A percentile compares a stretch with the other conserved stretches of the same genome.
Evolutionary conservation across 2,888 invertebrate genomes (phyloP).

Genomic region (Agrochola lychnidis): DNA sequence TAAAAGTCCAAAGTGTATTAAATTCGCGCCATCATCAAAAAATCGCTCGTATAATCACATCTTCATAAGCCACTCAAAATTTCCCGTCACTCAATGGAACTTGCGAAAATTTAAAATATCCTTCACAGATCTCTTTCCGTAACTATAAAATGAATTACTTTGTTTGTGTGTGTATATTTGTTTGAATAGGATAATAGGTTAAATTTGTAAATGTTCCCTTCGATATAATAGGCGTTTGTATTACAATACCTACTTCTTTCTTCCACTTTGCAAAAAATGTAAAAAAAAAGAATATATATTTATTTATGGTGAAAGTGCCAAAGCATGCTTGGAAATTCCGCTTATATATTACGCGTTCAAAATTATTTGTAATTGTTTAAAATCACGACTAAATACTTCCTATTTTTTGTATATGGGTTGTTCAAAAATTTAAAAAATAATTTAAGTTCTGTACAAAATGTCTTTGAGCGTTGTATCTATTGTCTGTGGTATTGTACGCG

Average conservation of each 20-base stretch:
- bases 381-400: slow-evolving; percentile 51
- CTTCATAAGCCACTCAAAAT: slow-evolving; percentile 34
- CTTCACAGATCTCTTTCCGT: slow-evolving; percentile 80
- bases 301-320: slow-evolving; percentile 83
- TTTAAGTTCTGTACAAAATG: slow-evolving; percentile 1
- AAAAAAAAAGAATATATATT: slow-evolving; percentile 69
- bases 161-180: slow-evolving; percentile 88
- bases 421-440: slow-evolving; percentile 40
- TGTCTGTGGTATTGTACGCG: slow-evolving; percentile 20
- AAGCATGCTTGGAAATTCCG: slow-evolving; percentile 75
- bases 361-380: slow-evolving; percentile 62
- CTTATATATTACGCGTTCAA: slow-evolving; percentile 61
- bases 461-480: slow-evolving; percentile 23
- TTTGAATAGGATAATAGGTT: slow-evolving; percentile 87
- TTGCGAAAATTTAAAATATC: slow-evolving; percentile 61
- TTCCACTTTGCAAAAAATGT: slow-evolving; percentile 70
- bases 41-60: slow-evolving; percentile 35
- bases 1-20: background rate
- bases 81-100: slow-evolving; percentile 36
- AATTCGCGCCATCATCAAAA: background rate
- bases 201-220: slow-evolving; percentile 86
- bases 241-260: slow-evolving; percentile 65
- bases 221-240: slow-evolving; percentile 67
- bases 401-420: slow-evolving; percentile 61
- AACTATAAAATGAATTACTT: slow-evolving; percentile 69